These are phyloP conservation scores for Phalanger gymnotis DNA, from an alignment of 2,797 vertebrate genomes.

Conservation along the genomic window DNA sequence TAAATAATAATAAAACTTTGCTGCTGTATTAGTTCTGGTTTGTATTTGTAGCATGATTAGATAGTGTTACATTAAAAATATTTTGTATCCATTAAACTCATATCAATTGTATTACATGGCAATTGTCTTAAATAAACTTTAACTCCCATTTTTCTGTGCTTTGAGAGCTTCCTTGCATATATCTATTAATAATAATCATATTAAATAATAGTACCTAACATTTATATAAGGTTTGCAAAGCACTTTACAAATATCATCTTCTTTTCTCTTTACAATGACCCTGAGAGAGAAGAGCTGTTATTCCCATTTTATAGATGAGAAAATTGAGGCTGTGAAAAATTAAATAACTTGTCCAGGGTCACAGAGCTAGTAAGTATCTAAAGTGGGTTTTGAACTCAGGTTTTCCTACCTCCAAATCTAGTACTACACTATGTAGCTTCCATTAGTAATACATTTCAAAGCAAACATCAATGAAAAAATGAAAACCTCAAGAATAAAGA, in stretches of 20 bases:
- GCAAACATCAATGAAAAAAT: neutral
- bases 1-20: neutral
- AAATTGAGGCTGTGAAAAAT: neutral
- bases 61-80: neutral
- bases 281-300: neutral
- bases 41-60: neutral
- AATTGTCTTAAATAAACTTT: neutral
- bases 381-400: neutral
- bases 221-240: neutral
- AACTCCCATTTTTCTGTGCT: neutral
- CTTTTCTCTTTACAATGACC: neutral
- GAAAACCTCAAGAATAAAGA: neutral
- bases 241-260: neutral
- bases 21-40: neutral
- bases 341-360: neutral
- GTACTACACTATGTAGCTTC: neutral
- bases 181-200: neutral
- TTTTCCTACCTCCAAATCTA: neutral
- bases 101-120: neutral
- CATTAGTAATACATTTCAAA: neutral
- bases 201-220: neutral
- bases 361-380: neutral
- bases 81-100: neutral
- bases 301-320: neutral
- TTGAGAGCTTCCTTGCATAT: neutral